A percentile compares a stretch with the other conserved stretches of the same genome.
Evolutionary conservation across 2,888 invertebrate species (phyloP).

Genomic region (Calameuta filiformis): DNA sequence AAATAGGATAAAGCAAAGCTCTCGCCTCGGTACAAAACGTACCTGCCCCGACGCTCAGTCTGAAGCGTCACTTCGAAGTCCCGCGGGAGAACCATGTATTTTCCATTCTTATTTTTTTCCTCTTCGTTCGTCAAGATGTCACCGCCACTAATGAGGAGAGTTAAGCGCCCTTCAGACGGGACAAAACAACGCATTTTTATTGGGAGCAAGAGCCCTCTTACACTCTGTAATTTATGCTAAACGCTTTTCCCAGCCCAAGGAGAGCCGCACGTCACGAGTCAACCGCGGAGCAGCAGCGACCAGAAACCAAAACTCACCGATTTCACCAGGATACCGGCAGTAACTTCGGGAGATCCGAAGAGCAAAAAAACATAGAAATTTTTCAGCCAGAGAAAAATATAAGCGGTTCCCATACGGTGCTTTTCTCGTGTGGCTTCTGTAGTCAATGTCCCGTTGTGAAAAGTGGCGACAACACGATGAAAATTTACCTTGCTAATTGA

Average conservation of each 20-base stretch:
- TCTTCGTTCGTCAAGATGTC: conserved; percentile 58
- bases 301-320: conserved; percentile 59
- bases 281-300: conserved; percentile 11
- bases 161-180: conserved; percentile 40
- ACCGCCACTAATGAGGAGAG: conserved; percentile 56
- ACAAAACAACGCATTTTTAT: conserved; percentile 52
- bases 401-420: conserved; percentile 61
- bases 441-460: neutral
- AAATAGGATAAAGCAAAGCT: neutral
- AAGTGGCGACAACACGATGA: conserved; percentile 67
- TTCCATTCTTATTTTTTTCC: conserved; percentile 5
- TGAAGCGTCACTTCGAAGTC: neutral
- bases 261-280: conserved; percentile 25
- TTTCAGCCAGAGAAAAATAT: conserved; percentile 68
- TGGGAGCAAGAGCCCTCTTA: conserved; percentile 31
- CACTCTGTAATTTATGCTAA: conserved; percentile 53
- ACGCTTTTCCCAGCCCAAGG: conserved; percentile 40
- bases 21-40: neutral
- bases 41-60: neutral
- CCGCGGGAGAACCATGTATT: neutral
- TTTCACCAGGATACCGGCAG: conserved; percentile 66
- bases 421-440: neutral
- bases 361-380: conserved; percentile 60
- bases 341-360: neutral
- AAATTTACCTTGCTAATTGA: conserved; percentile 60